Conservation (phyloP, 2,888 invertebrate genomes). For the Drosophila emarginata region DNA sequence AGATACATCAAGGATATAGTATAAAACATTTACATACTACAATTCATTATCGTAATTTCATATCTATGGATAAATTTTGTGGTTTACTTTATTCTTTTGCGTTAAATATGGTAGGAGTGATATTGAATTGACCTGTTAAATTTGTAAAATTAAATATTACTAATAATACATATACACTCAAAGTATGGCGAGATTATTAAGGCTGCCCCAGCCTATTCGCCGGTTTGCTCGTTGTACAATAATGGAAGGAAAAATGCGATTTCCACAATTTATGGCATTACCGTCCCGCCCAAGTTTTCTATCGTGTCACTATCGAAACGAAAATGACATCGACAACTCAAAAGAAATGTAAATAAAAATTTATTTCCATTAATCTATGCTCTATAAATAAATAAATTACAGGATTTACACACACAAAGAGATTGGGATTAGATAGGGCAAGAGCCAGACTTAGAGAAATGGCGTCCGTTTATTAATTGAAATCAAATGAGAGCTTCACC, state of each 20-base stretch:
- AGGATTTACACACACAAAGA: constrained; percentile 24
- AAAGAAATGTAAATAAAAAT: constrained; percentile 18
- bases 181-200: constrained; percentile 1
- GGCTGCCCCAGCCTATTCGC: constrained; percentile 1
- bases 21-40: constrained; percentile 45
- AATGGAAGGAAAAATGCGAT: constrained; percentile 31
- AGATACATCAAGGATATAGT: constrained; percentile 28
- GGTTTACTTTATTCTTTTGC: neutral
- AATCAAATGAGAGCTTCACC: neutral
- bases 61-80: constrained; percentile 10
- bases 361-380: constrained; percentile 39
- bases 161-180: constrained; percentile 7
- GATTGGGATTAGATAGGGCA: constrained; percentile 10
- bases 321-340: neutral
- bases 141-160: constrained; percentile 10
- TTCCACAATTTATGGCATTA: constrained; percentile 6
- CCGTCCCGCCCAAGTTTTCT: neutral
- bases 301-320: constrained; percentile 5
- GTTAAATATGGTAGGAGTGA: constrained; percentile 13
- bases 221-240: constrained; percentile 31
- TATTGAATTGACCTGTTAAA: constrained; percentile 18
- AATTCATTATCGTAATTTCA: constrained; percentile 18
- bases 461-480: neutral
- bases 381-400: constrained; percentile 15
- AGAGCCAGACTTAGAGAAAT: constrained; percentile 21